Percentiles rank a stretch among this genome's conserved stretches.
phyloP scores from a whole-genome alignment of 2,113 vertebrate genomes.

The Cairina moschata region DNA sequence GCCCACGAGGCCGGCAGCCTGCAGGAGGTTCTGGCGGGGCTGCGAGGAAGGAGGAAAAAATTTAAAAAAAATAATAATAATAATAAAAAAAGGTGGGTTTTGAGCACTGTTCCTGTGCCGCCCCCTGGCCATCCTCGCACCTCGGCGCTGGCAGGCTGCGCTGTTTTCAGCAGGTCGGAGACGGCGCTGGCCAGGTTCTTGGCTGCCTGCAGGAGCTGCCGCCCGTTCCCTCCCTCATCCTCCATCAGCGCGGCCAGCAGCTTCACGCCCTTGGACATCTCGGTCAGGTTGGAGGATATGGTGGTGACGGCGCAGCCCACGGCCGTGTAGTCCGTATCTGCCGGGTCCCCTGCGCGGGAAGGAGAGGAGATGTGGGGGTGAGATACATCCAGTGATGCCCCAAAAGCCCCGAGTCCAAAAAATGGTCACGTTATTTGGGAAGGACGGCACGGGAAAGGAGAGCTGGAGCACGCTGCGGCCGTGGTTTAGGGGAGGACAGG shows the following conservation, averaged over 20 bases:
- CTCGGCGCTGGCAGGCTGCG: constrained; percentile 92
- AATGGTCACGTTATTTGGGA: rapidly evolving
- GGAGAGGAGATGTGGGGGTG: neutral
- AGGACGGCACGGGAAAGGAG: neutral
- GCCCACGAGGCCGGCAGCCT: constrained; percentile 95
- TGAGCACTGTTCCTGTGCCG: neutral
- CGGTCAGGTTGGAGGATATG: constrained; percentile 97
- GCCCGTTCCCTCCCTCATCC: constrained; percentile 91
- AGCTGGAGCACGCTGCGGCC: neutral
- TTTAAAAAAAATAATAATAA: too few relatives aligned
- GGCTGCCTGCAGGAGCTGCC: constrained; percentile 92
- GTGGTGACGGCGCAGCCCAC: constrained; percentile 97
- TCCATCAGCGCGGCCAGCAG: constrained; percentile 94
- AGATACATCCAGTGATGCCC: neutral
- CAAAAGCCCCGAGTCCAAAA: neutral
- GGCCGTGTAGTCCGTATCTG: constrained; percentile 95
- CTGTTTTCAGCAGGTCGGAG: constrained; percentile 92
- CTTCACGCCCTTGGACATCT: constrained; percentile 98
- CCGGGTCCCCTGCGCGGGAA: constrained; percentile 86
- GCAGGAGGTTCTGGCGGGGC: constrained; percentile 95
- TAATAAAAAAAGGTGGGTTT: too few relatives aligned
- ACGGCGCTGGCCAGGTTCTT: constrained; percentile 92
- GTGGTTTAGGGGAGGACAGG: rapidly evolving
- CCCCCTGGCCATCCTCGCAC: constrained; percentile 49
- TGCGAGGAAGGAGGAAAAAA: constrained; percentile 54